Conservation (phyloP, 2,888 invertebrate genomes). For the Meiosimyza platycephala region DNA sequence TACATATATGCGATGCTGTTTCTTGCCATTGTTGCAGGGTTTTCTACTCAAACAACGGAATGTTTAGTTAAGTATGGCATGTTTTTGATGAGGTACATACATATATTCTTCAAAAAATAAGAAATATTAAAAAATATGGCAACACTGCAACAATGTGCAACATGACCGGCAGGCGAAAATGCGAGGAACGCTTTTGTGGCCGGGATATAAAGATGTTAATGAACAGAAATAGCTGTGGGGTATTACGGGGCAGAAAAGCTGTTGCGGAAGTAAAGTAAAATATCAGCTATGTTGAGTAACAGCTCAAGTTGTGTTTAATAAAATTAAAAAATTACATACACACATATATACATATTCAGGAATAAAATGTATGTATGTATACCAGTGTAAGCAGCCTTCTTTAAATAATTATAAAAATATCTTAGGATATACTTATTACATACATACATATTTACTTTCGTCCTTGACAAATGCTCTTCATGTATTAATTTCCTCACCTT, state of each 20-base stretch:
- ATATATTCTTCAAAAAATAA: neutral
- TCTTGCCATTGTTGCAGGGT: too few relatives aligned
- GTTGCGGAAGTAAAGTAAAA: neutral
- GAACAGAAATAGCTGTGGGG: neutral
- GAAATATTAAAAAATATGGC: conserved; percentile 1
- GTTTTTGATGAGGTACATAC: conserved; percentile 19
- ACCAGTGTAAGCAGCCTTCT: too few relatives aligned
- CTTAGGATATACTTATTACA: too few relatives aligned
- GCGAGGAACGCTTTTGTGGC: conserved; percentile 24
- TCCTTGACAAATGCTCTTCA: too few relatives aligned
- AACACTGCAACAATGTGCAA: conserved; percentile 28
- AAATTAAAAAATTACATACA: too few relatives aligned
- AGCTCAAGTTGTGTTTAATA: too few relatives aligned
- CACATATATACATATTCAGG: too few relatives aligned
- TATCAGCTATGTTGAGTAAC: neutral
- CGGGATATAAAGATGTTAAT: conserved; percentile 26
- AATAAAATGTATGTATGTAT: too few relatives aligned
- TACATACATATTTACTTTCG: too few relatives aligned
- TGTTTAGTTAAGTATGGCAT: conserved; percentile 26
- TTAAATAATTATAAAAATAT: too few relatives aligned
- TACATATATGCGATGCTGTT: too few relatives aligned
- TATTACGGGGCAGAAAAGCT: neutral
- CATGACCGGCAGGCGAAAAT: conserved; percentile 24
- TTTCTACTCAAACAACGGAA: neutral
- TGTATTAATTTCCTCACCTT: too few relatives aligned